Conservation (phyloP, 2,113 vertebrate genomes). For the Regulus satrapa region DNA sequence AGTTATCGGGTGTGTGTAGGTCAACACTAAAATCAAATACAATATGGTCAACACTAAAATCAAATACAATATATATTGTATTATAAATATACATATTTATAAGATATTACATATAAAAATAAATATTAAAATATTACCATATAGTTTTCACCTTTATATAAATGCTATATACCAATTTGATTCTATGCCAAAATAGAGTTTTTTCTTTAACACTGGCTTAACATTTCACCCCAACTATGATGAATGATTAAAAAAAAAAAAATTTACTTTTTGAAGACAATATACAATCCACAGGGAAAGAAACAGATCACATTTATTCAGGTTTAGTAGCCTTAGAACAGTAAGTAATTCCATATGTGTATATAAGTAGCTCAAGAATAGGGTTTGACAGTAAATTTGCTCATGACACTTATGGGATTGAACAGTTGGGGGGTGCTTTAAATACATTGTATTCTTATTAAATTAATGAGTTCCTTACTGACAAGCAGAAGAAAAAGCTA, state of each 20-base stretch:
- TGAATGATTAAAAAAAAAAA: not conserved
- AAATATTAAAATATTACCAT: rapidly evolving
- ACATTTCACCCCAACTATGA: not conserved
- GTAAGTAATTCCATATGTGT: not conserved
- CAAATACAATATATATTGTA: not conserved
- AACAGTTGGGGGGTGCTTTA: not conserved
- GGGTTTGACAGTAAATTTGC: not conserved
- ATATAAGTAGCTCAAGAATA: not conserved
- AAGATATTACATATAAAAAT: not conserved
- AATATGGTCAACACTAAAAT: not conserved
- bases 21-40: not conserved
- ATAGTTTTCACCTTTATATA: not conserved
- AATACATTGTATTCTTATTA: not conserved
- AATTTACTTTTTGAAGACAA: not conserved
- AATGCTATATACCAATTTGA: not conserved
- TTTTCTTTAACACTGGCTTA: not conserved
- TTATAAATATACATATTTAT: too few relatives aligned
- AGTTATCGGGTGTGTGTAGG: not conserved
- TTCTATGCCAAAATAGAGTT: not conserved
- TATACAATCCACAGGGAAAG: not conserved
- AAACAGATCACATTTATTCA: not conserved
- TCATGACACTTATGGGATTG: not conserved
- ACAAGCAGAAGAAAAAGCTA: not conserved
- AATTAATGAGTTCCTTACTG: not conserved
- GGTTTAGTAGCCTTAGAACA: not conserved